Base-by-base conservation (phyloP, 2,113 vertebrate genomes). In the Rhabdornis inornatus region DNA sequence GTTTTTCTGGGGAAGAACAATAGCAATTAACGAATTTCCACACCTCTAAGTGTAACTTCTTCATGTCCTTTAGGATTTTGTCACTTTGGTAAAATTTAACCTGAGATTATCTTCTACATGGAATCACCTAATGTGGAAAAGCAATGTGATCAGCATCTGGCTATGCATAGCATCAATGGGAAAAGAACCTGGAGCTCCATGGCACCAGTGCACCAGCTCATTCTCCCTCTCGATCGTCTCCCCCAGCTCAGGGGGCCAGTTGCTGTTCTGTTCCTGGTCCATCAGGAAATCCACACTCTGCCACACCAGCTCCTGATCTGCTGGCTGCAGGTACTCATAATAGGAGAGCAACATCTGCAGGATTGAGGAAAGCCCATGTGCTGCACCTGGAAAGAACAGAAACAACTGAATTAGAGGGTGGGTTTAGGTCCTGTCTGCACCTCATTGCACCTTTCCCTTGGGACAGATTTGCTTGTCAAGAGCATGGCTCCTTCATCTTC, bases 311-410 rank as follows among this genome's bases (percentile, higher is more conserved):
- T 99, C 98, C 93, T 97, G 98, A 83, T 99, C 99, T 20, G 97
- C 95, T 45, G 98, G 97, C 52, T 98, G 98, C 84, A 99, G 98
- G 94, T 98, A 97, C 65, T 99, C 98, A 9, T 98, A 98, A 95
- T 99, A 99, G 94, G 98, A 99, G 86, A 99, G 98, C 94, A 99
- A 96, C 98, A 99, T 99, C 97, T 99, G 98, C 59, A 99, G 98
- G 94, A 99, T 98, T 19, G 99, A 98, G 6, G 99, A 99, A 39
- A 99, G 98, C 68, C 99, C 98, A 49, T 99, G 98, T 92, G 98
- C 99, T 66, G 99, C 98, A 57, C 98, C 99, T 99, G 82, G 21
- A 71, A 69, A 86, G 37, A 81, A 95, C 0, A 93, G 52, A 37
- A 92, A 83, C 6, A 63, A n/a, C 8, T 47, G 47, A 35, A 53